These are phyloP conservation scores for Campaea margaritaria DNA, from an alignment of 2,888 invertebrate species.

Conservation along the genomic window DNA sequence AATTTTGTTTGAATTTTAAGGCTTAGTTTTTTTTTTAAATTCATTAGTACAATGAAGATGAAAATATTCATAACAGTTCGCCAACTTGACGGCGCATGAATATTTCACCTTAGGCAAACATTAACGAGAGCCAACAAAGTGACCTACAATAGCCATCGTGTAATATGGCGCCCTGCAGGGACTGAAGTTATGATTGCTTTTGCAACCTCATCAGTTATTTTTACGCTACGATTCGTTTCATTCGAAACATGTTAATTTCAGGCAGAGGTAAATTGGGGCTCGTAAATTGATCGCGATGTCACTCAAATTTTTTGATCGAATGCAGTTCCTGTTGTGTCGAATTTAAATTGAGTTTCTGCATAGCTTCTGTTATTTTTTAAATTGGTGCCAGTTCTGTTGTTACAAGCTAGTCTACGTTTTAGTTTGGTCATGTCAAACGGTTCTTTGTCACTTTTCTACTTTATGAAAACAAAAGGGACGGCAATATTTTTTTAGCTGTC, in stretches of 20 bases:
- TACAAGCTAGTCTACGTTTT: no score
- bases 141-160: constrained; percentile 38
- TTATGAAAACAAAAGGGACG: no score
- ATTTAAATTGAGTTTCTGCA: constrained; percentile 15
- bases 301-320: constrained; percentile 36
- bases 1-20: no score
- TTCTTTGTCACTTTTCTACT: no score
- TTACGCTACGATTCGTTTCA: constrained; percentile 45
- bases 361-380: background rate
- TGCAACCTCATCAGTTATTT: constrained; percentile 48
- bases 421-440: no score
- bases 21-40: no score
- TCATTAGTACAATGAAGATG: background rate
- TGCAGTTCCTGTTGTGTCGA: constrained; percentile 14
- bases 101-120: constrained; percentile 40
- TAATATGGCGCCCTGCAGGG: constrained; percentile 41
- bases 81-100: constrained; percentile 36
- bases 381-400: no score
- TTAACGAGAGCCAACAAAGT: constrained; percentile 42
- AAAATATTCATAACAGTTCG: constrained; percentile 8
- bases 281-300: constrained; percentile 41
- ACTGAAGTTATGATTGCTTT: constrained; percentile 49
- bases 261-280: constrained; percentile 30
- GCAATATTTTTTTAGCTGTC: no score
- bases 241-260: constrained; percentile 43